Evolutionary conservation across 2,888 invertebrate genomes (phyloP), one percentile per base, ranked within the genome.

Genomic region (Nematopogon swammerdamellus): DNA sequence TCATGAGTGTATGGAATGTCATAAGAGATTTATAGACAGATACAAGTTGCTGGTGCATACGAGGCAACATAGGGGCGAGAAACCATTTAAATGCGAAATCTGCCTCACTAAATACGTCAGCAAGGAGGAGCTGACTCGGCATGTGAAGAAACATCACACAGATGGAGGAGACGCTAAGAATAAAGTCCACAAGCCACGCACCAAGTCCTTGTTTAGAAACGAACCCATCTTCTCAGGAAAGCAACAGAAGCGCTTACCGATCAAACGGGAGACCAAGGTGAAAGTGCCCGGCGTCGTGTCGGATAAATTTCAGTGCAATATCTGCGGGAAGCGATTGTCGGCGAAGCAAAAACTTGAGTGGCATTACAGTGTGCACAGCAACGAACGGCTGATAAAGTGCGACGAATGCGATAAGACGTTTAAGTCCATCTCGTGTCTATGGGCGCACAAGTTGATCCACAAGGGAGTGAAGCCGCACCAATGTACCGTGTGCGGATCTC

Each of bases 401-500:
- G 36, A 36, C n/a, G 36, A 36, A 14, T 36, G 36, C n/a, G 36
- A 36, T 14, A 6, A 14, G 3, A 36, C 36, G 36, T 36, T 44
- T 14, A 36, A 36, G 36, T 36, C 4, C 36, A 36, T 8, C 36
- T 36, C 36, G 11, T 4, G 36, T 3, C 14, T 36, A 14, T 36
- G 36, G 36, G 11, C 36, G 25, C 25, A 25, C 10, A 25, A 25
- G 25, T 10, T 6, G 25, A 25, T 25, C 4, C 25, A 25, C 25
- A 25, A 25, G 25, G 25, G 25, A 6, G 25, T 6, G 25, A 70
- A 59, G 14, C 25, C 46, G 30, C 58, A 64, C 49, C 46, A 50
- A 0, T 79, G 79, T 54, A 54, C 58, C 2, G 55, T 59, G 8
- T 79, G 79, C 50, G 53, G 61, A 1, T 57, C 55, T 51, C 57